Evolutionary conservation across 53 echinoderm and acorn worm species (phyloP).

Genomic region (Holothuria leucospilota): DNA sequence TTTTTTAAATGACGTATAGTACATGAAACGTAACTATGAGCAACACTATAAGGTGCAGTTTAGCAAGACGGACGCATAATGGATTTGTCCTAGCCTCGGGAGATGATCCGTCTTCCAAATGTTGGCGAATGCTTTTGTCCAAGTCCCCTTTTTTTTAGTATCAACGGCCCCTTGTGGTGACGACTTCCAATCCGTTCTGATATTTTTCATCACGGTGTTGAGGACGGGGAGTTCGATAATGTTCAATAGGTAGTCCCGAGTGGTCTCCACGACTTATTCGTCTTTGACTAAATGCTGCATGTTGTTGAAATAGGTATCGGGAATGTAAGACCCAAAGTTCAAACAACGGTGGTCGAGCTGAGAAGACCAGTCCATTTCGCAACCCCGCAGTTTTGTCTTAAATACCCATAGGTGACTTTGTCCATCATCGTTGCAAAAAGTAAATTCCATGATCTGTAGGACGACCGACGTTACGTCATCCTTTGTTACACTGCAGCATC

Average conservation of each 20-base stretch:
- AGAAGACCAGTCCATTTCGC: slow-evolving; percentile 4
- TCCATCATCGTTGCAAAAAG: not conserved
- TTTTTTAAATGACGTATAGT: too few species aligned
- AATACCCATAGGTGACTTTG: not conserved
- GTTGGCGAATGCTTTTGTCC: too few species aligned
- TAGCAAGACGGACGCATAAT: too few species aligned
- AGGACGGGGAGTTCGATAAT: not conserved
- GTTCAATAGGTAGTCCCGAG: not conserved
- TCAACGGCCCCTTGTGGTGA: too few species aligned
- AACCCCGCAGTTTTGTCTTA: slow-evolving; percentile 7
- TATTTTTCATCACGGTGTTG: not conserved
- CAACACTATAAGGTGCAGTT: too few species aligned
- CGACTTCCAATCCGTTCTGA: too few species aligned
- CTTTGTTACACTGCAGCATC: too few species aligned
- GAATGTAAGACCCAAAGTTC: slow-evolving; percentile 3
- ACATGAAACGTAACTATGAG: too few species aligned
- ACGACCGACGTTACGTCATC: too few species aligned
- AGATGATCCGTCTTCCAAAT: too few species aligned
- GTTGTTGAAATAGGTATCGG: slow-evolving; percentile 18
- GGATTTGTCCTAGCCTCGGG: too few species aligned
- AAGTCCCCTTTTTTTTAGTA: too few species aligned
- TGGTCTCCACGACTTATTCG: not conserved
- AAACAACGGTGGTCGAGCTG: not conserved
- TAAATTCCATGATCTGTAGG: not conserved
- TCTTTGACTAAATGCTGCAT: slow-evolving; percentile 6